A percentile compares a stretch with the other conserved stretches of the same genome.
Conservation (phyloP, 2,797 vertebrate species). For the Sebastes cheni region DNA sequence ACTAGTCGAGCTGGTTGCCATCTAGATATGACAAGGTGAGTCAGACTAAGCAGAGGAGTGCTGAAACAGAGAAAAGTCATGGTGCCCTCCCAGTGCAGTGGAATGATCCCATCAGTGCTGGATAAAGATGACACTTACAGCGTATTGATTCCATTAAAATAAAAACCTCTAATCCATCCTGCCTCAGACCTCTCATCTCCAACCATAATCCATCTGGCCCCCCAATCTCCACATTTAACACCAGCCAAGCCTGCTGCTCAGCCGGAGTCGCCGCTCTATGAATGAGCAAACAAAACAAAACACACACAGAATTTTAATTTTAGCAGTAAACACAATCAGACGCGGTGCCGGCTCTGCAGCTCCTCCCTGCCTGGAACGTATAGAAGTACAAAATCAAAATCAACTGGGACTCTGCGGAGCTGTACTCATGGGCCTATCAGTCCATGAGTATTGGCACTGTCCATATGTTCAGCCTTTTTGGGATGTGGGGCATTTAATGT, state of each 20-base stretch:
- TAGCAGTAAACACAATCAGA: constrained; percentile 33
- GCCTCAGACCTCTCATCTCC: constrained; percentile 77
- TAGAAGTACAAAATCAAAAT: background rate
- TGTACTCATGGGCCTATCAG: background rate
- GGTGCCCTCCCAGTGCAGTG: constrained; percentile 66
- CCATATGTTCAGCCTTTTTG: background rate
- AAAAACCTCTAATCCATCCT: constrained; percentile 78
- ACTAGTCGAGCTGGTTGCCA: constrained; percentile 41
- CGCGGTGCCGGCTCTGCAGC: background rate
- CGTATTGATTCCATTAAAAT: constrained; percentile 81
- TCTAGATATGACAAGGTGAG: constrained; percentile 65
- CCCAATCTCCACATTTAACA: constrained; percentile 69
- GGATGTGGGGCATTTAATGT: background rate
- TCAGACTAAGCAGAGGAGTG: constrained; percentile 46
- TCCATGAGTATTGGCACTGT: background rate
- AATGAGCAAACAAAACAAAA: constrained; percentile 71
- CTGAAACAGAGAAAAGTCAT: constrained; percentile 68
- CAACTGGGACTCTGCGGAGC: background rate
- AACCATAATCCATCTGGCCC: constrained; percentile 79
- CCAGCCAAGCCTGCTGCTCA: constrained; percentile 62
- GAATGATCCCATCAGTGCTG: constrained; percentile 81
- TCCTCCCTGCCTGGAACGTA: background rate
- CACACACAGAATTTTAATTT: constrained; percentile 64
- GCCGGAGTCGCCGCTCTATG: constrained; percentile 18
- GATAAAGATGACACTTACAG: constrained; percentile 78